phyloP scores from a whole-genome alignment of 2,113 vertebrate species.

The Canis aureus region DNA sequence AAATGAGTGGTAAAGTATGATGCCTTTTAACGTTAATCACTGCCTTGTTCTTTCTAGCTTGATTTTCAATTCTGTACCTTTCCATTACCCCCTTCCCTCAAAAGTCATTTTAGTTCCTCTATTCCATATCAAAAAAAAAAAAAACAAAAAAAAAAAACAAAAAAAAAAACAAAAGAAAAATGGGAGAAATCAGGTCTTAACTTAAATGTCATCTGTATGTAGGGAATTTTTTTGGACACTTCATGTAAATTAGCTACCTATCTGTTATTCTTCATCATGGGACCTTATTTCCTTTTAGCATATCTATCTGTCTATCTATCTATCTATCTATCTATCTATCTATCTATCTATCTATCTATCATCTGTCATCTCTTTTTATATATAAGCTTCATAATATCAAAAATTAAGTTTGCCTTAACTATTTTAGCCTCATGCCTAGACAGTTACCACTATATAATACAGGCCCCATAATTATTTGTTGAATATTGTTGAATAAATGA shows the following conservation, averaged over 20 bases:
- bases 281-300: background rate
- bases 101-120: background rate
- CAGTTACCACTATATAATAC: background rate
- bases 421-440: background rate
- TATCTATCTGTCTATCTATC: background rate
- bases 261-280: background rate
- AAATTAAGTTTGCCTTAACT: background rate
- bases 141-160: background rate
- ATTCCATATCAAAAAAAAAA: background rate
- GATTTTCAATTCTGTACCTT: background rate
- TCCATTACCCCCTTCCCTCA: background rate
- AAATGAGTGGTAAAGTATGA: background rate
- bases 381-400: background rate
- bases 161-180: background rate
- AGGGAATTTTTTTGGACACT: background rate
- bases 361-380: background rate
- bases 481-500: background rate
- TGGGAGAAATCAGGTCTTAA: background rate
- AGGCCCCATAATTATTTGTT: background rate
- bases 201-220: background rate
- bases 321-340: background rate
- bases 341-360: background rate
- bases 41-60: background rate
- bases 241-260: background rate
- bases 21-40: background rate